A percentile compares a stretch with the other conserved stretches of the same genome.
These are phyloP conservation scores for Meriones psammophilus DNA, from an alignment of 2,797 vertebrate species.

Conservation along the genomic window DNA sequence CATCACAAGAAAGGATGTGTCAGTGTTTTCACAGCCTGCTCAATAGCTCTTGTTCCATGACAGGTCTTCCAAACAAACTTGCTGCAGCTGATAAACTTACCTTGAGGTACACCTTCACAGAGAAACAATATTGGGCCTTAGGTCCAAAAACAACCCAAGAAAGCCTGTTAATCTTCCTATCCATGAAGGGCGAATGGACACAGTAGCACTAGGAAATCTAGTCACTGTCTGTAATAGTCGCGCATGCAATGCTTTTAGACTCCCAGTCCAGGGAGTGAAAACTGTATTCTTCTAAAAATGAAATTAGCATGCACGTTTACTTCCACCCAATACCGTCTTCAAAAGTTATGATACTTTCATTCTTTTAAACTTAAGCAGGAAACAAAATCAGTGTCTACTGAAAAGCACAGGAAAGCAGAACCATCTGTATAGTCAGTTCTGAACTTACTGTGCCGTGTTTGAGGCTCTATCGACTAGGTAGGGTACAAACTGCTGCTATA, in stretches of 20 bases:
- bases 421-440: background rate
- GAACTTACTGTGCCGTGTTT: background rate
- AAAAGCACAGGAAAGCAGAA: background rate
- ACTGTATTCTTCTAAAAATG: slow-evolving; percentile 24
- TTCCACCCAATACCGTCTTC: background rate
- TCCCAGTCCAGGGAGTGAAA: background rate
- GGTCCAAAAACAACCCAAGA: background rate
- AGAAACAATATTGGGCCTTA: background rate
- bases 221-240: background rate
- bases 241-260: background rate
- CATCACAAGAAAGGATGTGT: background rate
- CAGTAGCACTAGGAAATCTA: background rate
- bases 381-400: no score
- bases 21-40: background rate
- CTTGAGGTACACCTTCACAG: background rate
- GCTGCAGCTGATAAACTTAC: background rate
- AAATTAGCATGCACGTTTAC: background rate
- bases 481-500: no score
- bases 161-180: background rate
- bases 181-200: background rate
- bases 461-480: background rate
- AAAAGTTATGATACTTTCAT: background rate
- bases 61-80: background rate
- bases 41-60: background rate
- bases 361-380: no score